Evolutionary conservation across 2,113 vertebrate genomes (phyloP), one percentile per base, ranked within the genome.

Genomic region (Sapayoa aenigma): DNA sequence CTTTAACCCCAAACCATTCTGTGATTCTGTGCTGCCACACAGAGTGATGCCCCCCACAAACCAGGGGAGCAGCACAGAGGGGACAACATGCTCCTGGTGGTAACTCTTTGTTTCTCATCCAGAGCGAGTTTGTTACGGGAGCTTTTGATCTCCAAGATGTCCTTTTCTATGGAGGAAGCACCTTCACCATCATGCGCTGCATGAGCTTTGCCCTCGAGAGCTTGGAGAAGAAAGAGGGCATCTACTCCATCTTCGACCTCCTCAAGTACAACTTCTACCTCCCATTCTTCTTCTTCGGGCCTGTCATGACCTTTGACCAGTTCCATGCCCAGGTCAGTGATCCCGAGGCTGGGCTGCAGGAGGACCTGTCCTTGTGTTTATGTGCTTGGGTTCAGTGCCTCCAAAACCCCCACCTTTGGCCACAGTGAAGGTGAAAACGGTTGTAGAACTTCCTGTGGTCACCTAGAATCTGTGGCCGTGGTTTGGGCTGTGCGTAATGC

Each of bases 181-280:
- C 98, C 46, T 99, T 99, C 95, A 99, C 98, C 3, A 98, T 99
- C 91, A 98, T 99, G 92, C 99, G 99, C 37, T 99, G 99, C 88
- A 98, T 99, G 98, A 99, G 99, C 96, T 99, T 99, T 6, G 99
- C 99, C 0, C 98, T 99, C 25, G 99, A 99, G 97, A 98, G 98
- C 96, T 98, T 97, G 6, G 97, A 99, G 62, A 98, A 41, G 95
- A 98, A 98, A 6, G 98, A 98, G 4, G 99, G 98, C 63, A 98
- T 98, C 96, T 99, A 98, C 95, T 99, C 98, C 92, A 98, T 99
- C 78, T 96, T 99, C 0, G 99, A 99, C 90, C 98, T 99, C 92
- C 98, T 99, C 97, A 99, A 99, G 92, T 99, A 99, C 97, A 99
- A 99, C 97, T 99, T 99, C 98, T 99, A 99, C 98, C 98, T 99